These are phyloP conservation scores for Rotaria macrura DNA, from an alignment of 2,888 invertebrate genomes.

Conservation along the genomic window DNA sequence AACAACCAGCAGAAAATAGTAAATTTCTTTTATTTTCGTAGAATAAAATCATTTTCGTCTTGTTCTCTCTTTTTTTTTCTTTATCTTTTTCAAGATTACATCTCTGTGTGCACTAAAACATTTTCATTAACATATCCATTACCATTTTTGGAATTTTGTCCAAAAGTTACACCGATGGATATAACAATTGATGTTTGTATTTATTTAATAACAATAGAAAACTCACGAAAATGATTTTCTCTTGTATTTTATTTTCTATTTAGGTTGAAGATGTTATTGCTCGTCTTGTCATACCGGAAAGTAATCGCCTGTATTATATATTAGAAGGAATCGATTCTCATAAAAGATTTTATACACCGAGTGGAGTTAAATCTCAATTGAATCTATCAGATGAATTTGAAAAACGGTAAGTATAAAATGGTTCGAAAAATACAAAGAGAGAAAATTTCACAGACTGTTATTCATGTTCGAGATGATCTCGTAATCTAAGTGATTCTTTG, in stretches of 20 bases:
- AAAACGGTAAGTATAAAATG: background rate
- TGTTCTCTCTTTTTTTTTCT: background rate
- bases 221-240: no score
- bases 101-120: background rate
- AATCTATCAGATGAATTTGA: background rate
- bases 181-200: background rate
- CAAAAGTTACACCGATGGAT: background rate
- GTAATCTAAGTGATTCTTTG: no score
- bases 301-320: background rate
- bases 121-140: background rate
- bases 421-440: no score
- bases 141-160: background rate
- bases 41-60: no score
- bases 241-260: slow-evolving; percentile 24
- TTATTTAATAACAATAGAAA: no score
- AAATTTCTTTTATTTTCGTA: no score
- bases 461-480: no score
- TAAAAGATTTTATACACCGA: background rate
- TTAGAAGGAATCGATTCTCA: background rate
- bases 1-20: background rate
- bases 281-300: background rate
- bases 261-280: slow-evolving; percentile 38
- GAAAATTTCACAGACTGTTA: no score
- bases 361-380: slow-evolving; percentile 8
- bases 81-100: background rate